Percentiles rank a stretch among this genome's conserved stretches.
phyloP scores from a whole-genome alignment of 2,797 vertebrate species.

The Natrix natrix region DNA sequence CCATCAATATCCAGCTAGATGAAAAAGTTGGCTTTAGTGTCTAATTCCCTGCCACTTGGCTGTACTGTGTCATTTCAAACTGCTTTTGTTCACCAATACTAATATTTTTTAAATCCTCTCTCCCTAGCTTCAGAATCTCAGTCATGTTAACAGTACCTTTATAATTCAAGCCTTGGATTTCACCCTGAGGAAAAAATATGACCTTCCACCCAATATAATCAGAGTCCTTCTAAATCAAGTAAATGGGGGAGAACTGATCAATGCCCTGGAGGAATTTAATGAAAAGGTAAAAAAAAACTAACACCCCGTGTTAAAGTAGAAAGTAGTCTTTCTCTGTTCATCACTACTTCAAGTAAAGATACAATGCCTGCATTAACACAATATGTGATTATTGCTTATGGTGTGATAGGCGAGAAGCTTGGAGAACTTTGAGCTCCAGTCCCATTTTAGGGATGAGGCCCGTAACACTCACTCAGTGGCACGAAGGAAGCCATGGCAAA shows the following conservation, averaged over 20 bases:
- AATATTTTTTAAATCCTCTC: not conserved
- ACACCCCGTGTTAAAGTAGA: not conserved
- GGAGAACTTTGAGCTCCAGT: not conserved
- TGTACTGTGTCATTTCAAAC: not conserved
- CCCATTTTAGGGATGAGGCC: not conserved
- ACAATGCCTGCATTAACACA: not conserved
- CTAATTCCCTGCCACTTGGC: not conserved
- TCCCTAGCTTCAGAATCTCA: conserved; percentile 12
- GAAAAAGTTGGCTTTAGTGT: not conserved
- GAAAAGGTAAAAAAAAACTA: not conserved
- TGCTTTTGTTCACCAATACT: not conserved
- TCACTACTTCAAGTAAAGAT: not conserved
- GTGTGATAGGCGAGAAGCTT: not conserved
- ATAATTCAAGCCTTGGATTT: conserved; percentile 1
- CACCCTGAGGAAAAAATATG: not conserved
- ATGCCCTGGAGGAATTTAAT: not conserved
- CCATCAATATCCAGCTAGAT: not conserved
- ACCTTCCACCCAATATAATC: not conserved
- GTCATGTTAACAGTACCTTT: not conserved
- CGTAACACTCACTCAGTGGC: not conserved
- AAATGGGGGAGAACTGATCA: not conserved
- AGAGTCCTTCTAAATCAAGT: conserved; percentile 5
- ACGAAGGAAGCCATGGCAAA: not conserved
- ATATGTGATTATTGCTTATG: not conserved
- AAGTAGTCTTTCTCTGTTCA: not conserved